Base-by-base conservation (phyloP, 2,797 vertebrate species). In the Allobates femoralis region DNA sequence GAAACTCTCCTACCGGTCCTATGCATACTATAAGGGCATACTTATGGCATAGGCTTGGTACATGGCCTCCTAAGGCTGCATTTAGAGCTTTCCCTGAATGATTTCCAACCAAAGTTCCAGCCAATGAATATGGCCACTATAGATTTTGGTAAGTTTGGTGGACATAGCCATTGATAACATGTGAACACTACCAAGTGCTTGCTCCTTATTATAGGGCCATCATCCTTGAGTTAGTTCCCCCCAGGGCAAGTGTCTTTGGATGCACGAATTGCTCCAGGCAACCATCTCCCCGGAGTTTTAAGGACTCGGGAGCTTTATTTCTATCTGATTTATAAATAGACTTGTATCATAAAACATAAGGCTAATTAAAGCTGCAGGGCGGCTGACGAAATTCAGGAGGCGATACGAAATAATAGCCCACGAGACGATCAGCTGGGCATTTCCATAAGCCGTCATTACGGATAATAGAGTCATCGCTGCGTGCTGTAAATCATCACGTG, bases 301-400 rank as follows among this genome's bases (percentile, higher is more conserved):
- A 67, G 66, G 66, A 37, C 3, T 7, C 66, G 0, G 28, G 19
- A 32, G 26, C 74, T 3, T 56, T 77, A 23, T 56, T 34, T 78
- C 51, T 32, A 28, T 21, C 15, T 15, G 19, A 77, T 41, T 41
- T 78, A 41, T n/a, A 78, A 78, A 37, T 60, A 60, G 55, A 60
- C 15, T 58, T 78, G 30, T 60, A 34, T 78, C 0, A 32, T 58
- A 60, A 60, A 37, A 78, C 32, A 37, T 58, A 3, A 12, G 5
- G 21, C 46, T 83, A 37, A 83, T 83, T 53, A 37, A 18, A 58
- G 28, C 81, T 18, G 62, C 32, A 3, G 66, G 66, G 46, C 6
- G 79, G 34, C 58, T 81, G 60, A 28, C 58, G 41, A 50, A 28
- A 67, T 81, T 51, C 32, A 66, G 14, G 30, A 28, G 46, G 79